Conservation (phyloP, 2,888 invertebrate species). For the Apoda limacodes region DNA sequence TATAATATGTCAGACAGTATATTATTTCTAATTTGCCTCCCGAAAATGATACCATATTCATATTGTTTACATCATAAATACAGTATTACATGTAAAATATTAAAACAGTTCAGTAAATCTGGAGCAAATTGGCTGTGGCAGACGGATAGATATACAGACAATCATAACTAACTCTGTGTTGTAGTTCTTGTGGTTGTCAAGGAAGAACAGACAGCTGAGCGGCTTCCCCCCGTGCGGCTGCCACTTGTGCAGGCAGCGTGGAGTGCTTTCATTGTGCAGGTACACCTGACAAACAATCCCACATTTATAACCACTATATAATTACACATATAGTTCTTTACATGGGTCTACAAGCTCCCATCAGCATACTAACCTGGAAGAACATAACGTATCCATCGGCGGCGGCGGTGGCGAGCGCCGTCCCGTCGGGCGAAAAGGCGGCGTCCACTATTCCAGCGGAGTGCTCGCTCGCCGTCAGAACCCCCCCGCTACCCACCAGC, state of each 20-base stretch:
- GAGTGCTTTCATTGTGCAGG: constrained; percentile 75
- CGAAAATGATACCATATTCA: no score
- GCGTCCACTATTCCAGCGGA: constrained; percentile 77
- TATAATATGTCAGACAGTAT: no score
- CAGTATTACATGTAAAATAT: no score
- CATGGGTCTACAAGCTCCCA: constrained; percentile 85
- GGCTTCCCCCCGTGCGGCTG: constrained; percentile 90
- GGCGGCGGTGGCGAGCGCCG: constrained; percentile 91
- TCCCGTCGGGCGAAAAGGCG: constrained; percentile 94
- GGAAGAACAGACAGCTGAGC: constrained; percentile 90
- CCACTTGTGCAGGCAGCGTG: constrained; percentile 93
- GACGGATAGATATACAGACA: no score
- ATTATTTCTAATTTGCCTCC: no score
- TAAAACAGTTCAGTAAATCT: no score
- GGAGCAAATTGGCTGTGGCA: no score
- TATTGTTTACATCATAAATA: no score
- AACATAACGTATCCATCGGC: constrained; percentile 92
- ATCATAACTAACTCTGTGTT: constrained; percentile 76
- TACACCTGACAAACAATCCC: constrained; percentile 66
- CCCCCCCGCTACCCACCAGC: constrained; percentile 26
- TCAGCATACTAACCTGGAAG: constrained; percentile 87
- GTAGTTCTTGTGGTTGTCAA: constrained; percentile 90
- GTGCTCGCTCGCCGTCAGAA: constrained; percentile 32
- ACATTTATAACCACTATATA: no score
- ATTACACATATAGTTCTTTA: constrained; percentile 22